Base-by-base conservation (phyloP, 1,140 invertebrate species). In the Platyscapa corneri region DNA sequence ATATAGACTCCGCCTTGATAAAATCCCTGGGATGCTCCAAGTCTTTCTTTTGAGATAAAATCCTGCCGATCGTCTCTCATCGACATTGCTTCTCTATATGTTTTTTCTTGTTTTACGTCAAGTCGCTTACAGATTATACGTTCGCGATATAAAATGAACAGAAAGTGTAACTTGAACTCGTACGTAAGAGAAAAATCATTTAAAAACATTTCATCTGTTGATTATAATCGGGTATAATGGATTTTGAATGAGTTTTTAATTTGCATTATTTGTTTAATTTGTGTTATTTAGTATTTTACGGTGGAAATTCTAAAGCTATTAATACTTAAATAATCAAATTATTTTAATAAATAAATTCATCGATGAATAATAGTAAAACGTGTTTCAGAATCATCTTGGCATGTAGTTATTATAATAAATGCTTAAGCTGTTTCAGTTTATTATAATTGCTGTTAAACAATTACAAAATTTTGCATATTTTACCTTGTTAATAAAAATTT, bases 21-120 rank as follows among this genome's bases (percentile, higher is more conserved):
- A 85, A 85, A 85, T 80, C 34, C 76, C 7, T 37, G 39, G 32
- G 53, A 78, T 56, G 67, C 34, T 53, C n/a, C 77, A 30, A 64
- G 53, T 67, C 84, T 10, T 81, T 67, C 70, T 78, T 82, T 85
- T 85, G 60, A 81, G 84, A 85, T 85, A 85, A 85, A 81, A 85
- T 85, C 84, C 49, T 74, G 77, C 84, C 84, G 78, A 85, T 85
- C 84, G 79, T 23, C 65, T 49, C 76, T 79, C 65, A 18, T 74
- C 83, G 42, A 46, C 46, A 53, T 32, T 70, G 60, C 82, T n/a
- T 64, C 30, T 18, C 39, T 20, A 64, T 46, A 46, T 18, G 2
- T 56, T 75, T 82, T 23, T 42, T 53, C 37, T 30, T 46, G 14
- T 82, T 72, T 72, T 49, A 3, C 23, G 32, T 42, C 79, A 23